Conservation (phyloP, 2,888 invertebrate genomes). For the Tridacna gigas region DNA sequence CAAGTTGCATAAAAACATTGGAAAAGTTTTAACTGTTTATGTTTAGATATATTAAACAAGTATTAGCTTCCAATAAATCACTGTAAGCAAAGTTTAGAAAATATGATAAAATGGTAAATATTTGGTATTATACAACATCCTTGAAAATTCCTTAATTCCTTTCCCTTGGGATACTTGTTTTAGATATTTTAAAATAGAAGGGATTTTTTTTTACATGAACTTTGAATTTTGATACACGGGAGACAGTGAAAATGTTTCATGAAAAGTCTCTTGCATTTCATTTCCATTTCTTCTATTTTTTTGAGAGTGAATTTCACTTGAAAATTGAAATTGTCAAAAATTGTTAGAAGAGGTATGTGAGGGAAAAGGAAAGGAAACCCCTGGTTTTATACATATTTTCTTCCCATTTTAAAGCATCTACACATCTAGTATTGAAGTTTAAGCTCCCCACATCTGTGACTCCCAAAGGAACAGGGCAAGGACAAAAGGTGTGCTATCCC, state of each 20-base stretch:
- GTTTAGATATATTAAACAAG: no score
- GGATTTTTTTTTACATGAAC: background rate
- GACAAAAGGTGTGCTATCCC: constrained; percentile 24
- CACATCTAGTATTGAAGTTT: constrained; percentile 67
- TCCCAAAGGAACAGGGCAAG: constrained; percentile 5
- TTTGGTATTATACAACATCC: no score
- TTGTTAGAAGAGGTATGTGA: no score
- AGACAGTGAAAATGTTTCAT: no score
- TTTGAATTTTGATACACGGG: background rate
- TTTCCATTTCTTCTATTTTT: no score
- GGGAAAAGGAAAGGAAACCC: no score
- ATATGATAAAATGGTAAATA: no score
- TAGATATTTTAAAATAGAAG: background rate
- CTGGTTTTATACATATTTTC: background rate
- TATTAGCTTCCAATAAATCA: no score
- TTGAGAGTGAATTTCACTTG: background rate
- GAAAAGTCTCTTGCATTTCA: no score
- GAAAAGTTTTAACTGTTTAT: no score
- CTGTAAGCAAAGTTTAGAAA: no score
- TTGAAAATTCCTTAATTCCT: background rate
- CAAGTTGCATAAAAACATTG: no score
- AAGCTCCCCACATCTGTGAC: constrained; percentile 15
- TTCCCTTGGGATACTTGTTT: background rate
- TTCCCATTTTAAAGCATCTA: constrained; percentile 58
- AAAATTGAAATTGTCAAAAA: background rate